Evolutionary conservation across 1,140 invertebrate genomes (phyloP).

Genomic region (Lucilia sericata): DNA sequence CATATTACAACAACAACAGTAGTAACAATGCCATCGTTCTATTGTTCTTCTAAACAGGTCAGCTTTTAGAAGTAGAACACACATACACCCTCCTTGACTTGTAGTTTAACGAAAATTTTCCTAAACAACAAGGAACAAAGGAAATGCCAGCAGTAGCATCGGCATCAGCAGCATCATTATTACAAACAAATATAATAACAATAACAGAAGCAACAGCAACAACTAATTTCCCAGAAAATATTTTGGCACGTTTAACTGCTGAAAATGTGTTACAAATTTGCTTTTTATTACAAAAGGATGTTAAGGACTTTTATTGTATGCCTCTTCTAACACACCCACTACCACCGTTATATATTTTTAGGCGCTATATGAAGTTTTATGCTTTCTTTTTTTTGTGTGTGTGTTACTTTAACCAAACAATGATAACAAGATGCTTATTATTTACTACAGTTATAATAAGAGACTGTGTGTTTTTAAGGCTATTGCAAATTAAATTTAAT

Average conservation of each 20-base stretch:
- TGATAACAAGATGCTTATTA: slow-evolving; percentile 15
- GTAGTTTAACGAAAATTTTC: neutral
- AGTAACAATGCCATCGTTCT: slow-evolving; percentile 1
- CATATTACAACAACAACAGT: too few relatives aligned
- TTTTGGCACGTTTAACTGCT: slow-evolving; percentile 42
- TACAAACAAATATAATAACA: slow-evolving; percentile 4
- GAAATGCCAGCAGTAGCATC: neutral
- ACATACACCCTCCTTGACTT: slow-evolving; percentile 14
- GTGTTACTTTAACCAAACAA: neutral
- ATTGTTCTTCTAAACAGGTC: slow-evolving; percentile 41
- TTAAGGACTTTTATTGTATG: slow-evolving; percentile 33
- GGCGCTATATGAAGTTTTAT: neutral
- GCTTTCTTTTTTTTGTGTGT: neutral
- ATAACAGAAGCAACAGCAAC: neutral
- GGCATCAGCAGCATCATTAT: neutral
- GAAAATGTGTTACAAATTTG: slow-evolving; percentile 41
- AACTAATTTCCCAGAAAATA: slow-evolving; percentile 41
- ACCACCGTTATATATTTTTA: neutral
- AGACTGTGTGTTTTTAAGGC: neutral
- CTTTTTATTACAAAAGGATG: slow-evolving; percentile 40
- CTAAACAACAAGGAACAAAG: neutral
- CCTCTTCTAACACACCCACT: neutral
- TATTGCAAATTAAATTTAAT: neutral
- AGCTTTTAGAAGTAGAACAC: slow-evolving; percentile 1
- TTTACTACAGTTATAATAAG: neutral